These are phyloP conservation scores for Acanthococcus lagerstroemiae DNA, from an alignment of 2,888 invertebrate species.

Conservation along the genomic window DNA sequence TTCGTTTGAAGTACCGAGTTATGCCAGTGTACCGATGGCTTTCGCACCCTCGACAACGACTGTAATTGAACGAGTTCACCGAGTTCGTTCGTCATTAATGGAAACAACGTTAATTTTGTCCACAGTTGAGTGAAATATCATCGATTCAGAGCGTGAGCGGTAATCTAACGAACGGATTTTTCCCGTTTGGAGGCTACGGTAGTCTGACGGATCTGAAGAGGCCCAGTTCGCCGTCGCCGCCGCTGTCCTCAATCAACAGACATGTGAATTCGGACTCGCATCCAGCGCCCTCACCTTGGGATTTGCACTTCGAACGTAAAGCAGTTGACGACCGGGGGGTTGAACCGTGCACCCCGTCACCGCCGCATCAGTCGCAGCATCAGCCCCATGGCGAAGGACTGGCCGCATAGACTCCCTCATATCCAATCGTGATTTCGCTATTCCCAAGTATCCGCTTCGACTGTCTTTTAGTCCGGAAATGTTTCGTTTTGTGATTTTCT, in stretches of 20 bases:
- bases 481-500: not conserved
- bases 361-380: conserved; percentile 36
- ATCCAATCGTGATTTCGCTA: not conserved
- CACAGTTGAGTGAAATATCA: too few species aligned
- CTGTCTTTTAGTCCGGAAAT: not conserved
- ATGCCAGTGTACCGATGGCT: too few species aligned
- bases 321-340: conserved; percentile 48
- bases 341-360: conserved; percentile 41
- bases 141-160: too few species aligned
- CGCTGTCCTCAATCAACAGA: conserved; percentile 35
- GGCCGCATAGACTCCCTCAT: conserved; percentile 42
- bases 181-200: conserved; percentile 53
- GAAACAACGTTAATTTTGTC: too few species aligned
- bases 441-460: not conserved
- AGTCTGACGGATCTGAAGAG: conserved; percentile 24
- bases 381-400: conserved; percentile 41
- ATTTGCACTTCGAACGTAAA: conserved; percentile 41
- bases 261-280: conserved; percentile 43
- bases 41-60: too few species aligned
- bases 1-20: too few species aligned
- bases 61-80: too few species aligned
- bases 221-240: not conserved
- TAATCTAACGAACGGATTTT: conserved; percentile 46
- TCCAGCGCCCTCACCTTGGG: conserved; percentile 41
- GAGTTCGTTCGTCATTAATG: too few species aligned